Evolutionary conservation across 2,888 invertebrate species (phyloP).

Genomic region (Drosophila nigritarsus): DNA sequence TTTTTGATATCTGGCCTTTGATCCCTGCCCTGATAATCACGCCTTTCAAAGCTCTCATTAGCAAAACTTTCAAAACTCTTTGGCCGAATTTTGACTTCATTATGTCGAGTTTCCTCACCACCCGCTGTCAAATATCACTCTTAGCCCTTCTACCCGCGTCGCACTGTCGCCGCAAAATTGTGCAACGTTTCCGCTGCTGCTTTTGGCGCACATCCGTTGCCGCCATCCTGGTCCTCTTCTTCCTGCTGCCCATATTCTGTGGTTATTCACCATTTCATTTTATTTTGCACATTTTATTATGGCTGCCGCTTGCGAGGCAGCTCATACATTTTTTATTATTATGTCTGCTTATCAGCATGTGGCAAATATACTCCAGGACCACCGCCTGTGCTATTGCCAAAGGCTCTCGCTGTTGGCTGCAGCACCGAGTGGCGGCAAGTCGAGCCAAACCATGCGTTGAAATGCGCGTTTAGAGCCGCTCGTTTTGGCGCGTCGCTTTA

Average conservation of each 20-base stretch:
- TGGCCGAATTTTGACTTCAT: slow-evolving; percentile 78
- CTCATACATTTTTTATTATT: slow-evolving; percentile 79
- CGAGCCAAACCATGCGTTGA: slow-evolving; percentile 68
- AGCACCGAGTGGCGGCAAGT: slow-evolving; percentile 19
- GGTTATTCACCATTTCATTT: slow-evolving; percentile 76
- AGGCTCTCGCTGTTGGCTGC: slow-evolving; percentile 14
- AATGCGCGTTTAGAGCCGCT: slow-evolving; percentile 77
- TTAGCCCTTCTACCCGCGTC: slow-evolving; percentile 16
- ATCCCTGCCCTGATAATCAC: slow-evolving; percentile 62
- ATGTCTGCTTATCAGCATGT: slow-evolving; percentile 79
- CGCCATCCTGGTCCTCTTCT: slow-evolving; percentile 55
- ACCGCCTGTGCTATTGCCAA: slow-evolving; percentile 38
- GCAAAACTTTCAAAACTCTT: slow-evolving; percentile 74
- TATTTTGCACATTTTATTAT: slow-evolving; percentile 79
- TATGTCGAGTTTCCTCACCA: slow-evolving; percentile 63
- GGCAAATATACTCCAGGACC: slow-evolving; percentile 74
- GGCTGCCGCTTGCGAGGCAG: slow-evolving; percentile 68
- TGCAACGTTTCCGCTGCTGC: slow-evolving; percentile 75
- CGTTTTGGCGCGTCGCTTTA: slow-evolving; percentile 74
- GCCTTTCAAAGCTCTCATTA: slow-evolving; percentile 72
- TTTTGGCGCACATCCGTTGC: slow-evolving; percentile 76
- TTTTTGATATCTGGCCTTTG: slow-evolving; percentile 25
- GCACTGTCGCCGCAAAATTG: slow-evolving; percentile 74
- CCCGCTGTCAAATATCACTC: slow-evolving; percentile 6
- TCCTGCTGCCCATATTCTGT: slow-evolving; percentile 38